phyloP scores from a whole-genome alignment of 2,113 vertebrate genomes.

The Ictalurus punctatus region DNA sequence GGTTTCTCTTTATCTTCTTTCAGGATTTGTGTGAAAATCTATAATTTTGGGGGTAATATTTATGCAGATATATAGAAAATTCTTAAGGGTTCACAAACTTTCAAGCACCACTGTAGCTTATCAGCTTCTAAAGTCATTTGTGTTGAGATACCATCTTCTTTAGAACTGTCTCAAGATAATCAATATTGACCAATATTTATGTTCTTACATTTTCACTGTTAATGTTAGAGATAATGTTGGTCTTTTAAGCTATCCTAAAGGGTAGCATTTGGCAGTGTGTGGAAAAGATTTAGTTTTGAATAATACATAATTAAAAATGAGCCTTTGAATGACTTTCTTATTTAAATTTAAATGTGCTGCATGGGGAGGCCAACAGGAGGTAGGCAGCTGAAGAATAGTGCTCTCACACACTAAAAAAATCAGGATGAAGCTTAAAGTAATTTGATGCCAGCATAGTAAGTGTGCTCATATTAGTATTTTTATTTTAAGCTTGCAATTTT shows the following conservation, averaged over 20 bases:
- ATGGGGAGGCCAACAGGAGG: background rate
- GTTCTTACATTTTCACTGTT: background rate
- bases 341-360: slow-evolving; percentile 10
- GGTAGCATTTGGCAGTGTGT: background rate
- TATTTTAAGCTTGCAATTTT: background rate
- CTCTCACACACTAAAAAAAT: background rate
- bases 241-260: background rate
- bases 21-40: too few relatives aligned
- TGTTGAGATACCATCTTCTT: too few relatives aligned
- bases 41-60: too few relatives aligned
- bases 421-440: background rate
- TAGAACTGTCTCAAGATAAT: background rate
- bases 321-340: background rate
- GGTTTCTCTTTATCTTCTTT: too few relatives aligned
- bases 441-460: background rate
- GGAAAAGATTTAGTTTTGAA: background rate
- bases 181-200: background rate
- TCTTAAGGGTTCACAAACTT: too few relatives aligned
- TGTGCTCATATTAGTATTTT: background rate
- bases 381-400: slow-evolving; percentile 1
- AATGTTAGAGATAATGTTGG: background rate
- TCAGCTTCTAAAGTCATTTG: too few relatives aligned
- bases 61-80: too few relatives aligned
- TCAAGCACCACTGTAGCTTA: too few relatives aligned
- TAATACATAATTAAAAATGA: background rate